phyloP scores from a whole-genome alignment of 2,797 vertebrate species.

The Arnoldichthys spilopterus region DNA sequence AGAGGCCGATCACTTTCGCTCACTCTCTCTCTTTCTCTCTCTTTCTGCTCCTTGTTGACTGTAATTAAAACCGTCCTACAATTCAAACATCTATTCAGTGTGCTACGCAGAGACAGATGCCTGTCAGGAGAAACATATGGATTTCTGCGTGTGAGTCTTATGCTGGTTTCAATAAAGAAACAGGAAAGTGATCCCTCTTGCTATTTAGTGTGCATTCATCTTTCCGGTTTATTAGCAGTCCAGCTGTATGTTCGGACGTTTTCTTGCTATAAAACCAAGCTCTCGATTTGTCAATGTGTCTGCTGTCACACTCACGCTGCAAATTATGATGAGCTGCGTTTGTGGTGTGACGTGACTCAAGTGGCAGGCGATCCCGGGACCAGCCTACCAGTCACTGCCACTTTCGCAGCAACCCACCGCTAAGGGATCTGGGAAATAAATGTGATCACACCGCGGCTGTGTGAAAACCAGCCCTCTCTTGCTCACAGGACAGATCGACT shows the following conservation, averaged over 20 bases:
- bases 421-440: conserved; percentile 51
- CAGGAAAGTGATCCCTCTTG: background rate
- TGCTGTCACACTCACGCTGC: conserved; percentile 48
- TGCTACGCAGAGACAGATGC: conserved; percentile 30
- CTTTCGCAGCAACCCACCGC: conserved; percentile 21
- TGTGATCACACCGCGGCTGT: conserved; percentile 39
- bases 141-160: conserved; percentile 10
- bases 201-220: background rate
- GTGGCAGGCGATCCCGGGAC: conserved; percentile 31
- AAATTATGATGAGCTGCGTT: conserved; percentile 49
- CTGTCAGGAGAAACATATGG: conserved; percentile 38
- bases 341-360: conserved; percentile 15
- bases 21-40: conserved; percentile 11
- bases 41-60: conserved; percentile 38
- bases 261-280: background rate
- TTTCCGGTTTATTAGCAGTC: background rate
- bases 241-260: background rate
- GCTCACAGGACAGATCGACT: conserved; percentile 60
- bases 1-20: conserved; percentile 64
- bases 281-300: conserved; percentile 10
- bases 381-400: conserved; percentile 28
- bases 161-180: background rate
- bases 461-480: conserved; percentile 46
- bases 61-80: conserved; percentile 64
- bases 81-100: conserved; percentile 24